Conservation (phyloP, 2,888 invertebrate genomes). For the Homarus gammarus region DNA sequence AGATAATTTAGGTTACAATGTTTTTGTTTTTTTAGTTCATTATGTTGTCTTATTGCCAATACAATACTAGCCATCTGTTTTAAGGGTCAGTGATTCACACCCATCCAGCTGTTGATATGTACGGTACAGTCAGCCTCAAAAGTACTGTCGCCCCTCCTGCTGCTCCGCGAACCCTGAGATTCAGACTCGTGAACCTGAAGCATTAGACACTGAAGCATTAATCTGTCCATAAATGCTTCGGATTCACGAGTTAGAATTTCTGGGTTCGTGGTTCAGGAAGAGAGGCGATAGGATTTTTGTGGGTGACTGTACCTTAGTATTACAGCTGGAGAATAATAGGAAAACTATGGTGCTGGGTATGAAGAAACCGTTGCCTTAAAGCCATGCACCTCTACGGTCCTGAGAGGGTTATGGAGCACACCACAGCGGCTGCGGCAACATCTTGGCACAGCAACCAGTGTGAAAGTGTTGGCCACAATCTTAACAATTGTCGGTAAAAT, state of each 20-base stretch:
- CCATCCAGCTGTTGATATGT: too few relatives aligned
- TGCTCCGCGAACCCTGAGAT: too few relatives aligned
- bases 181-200: too few relatives aligned
- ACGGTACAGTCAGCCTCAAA: too few relatives aligned
- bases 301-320: background rate
- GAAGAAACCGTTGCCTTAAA: background rate
- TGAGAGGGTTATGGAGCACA: background rate
- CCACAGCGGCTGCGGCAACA: background rate
- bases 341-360: background rate
- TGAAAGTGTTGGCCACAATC: background rate
- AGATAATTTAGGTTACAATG: too few relatives aligned
- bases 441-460: background rate
- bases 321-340: background rate
- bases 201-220: background rate
- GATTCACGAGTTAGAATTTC: background rate
- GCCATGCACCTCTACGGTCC: background rate
- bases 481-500: background rate
- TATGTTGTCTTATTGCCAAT: too few relatives aligned
- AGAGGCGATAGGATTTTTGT: background rate
- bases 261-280: background rate
- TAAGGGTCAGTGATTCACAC: too few relatives aligned
- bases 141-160: too few relatives aligned
- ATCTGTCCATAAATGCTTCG: background rate
- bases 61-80: too few relatives aligned
- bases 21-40: too few relatives aligned